A percentile compares a stretch with the other conserved stretches of the same genome.
These are phyloP conservation scores for Oryctolagus cuniculus DNA, from an alignment of 2,113 vertebrate genomes.

Conservation along the genomic window mOryCun1.1 NC_091443.1:18192501-18193000, in stretches of 20 bases:
- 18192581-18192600: constrained; percentile 38
- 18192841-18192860: constrained; percentile 25
- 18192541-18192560: neutral
- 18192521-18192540: constrained; percentile 47
- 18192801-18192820: neutral
- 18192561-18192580: neutral
- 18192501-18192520: constrained; percentile 55
- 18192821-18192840: neutral
- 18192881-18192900: constrained; percentile 29
- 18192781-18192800: neutral
- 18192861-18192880: constrained; percentile 26
- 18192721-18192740: neutral
- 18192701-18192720: too few relatives aligned
- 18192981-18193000: neutral
- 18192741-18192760: constrained; percentile 35
- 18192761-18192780: neutral
- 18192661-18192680: neutral
- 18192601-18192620: neutral
- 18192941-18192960: neutral
- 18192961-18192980: neutral
- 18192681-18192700: constrained; percentile 35
- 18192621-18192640: neutral
- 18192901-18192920: neutral
- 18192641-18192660: neutral
- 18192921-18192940: neutral